Conservation (phyloP, 30 jellyfish, hydroid and myxozoan genomes). For the Sanderia malayensis region DNA sequence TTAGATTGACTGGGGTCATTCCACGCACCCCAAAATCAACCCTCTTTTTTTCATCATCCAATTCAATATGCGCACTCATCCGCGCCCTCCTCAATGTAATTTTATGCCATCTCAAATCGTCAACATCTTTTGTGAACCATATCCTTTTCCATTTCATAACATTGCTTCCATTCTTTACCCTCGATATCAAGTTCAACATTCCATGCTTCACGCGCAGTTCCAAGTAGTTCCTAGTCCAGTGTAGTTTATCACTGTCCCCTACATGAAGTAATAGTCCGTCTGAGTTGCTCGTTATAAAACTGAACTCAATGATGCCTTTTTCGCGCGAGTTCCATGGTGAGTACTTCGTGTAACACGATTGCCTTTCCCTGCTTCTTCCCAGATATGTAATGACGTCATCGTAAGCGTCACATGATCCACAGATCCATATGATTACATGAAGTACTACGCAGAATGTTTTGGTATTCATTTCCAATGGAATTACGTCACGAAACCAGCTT, state of each 20-base stretch:
- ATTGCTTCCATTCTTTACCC: conserved; percentile 47
- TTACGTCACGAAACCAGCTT: neutral
- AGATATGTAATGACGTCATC: conserved; percentile 39
- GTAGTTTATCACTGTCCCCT: conserved; percentile 55
- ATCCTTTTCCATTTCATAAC: conserved; percentile 37
- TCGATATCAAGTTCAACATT: conserved; percentile 44
- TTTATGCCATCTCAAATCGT: conserved; percentile 45
- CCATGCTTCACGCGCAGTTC: conserved; percentile 42
- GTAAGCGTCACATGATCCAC: conserved; percentile 2
- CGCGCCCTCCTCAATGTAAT: conserved; percentile 39
- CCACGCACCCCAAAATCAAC: conserved; percentile 38
- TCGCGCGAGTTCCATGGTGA: conserved; percentile 52
- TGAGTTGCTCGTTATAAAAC: conserved; percentile 53
- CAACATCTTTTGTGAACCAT: conserved; percentile 51
- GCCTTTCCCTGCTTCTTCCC: conserved; percentile 18
- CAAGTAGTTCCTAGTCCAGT: conserved; percentile 50
- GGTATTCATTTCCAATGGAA: neutral
- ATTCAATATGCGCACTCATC: conserved; percentile 1
- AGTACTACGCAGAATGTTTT: neutral
- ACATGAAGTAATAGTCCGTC: conserved; percentile 62
- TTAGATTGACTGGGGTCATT: conserved; percentile 25
- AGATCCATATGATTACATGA: neutral
- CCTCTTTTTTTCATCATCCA: conserved; percentile 26
- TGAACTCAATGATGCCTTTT: conserved; percentile 32
- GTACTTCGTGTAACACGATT: conserved; percentile 27